Base-by-base conservation (phyloP, 2,113 vertebrate species). In the Phaethornis superciliosus region DNA sequence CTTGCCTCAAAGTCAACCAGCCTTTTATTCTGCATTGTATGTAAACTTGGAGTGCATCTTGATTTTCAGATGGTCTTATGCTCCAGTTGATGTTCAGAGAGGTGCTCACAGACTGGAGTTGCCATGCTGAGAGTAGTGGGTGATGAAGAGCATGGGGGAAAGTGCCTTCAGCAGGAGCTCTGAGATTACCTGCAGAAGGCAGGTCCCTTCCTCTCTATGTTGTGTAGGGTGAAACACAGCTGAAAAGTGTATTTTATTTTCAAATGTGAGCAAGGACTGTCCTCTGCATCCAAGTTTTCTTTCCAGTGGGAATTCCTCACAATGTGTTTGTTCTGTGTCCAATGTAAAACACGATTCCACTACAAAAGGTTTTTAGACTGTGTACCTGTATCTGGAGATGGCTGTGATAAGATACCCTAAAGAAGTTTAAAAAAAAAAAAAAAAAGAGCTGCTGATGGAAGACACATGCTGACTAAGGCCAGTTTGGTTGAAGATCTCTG, bases 401-500 rank as follows among this genome's bases (percentile, higher is more conserved):
- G 47, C 80, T 72, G 27, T 55, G 49, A 68, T 75, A 47, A 35
- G 33, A 74, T 24, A 54, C 9, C 9, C 37, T 56, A 23, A 49
- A 49, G 22, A 49, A 49, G 49, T 23, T 40, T 40, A 40, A 40
- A 40, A 11, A 40, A 49, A 55, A 42, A 85, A 79, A 51, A 21
- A 30, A 58, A 16, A 18, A 37, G 10, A 17, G 68, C 63, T 63
- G 12, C 54, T 79, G 79, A 71, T 86, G 55, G 75, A 89, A 68
- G 56, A 77, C 49, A 87, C 47, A n/a, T 75, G 58, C 80, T 86
- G 83, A 84, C 78, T 92, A 74, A 90, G 75, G 67, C 85, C 78
- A 30, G 30, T 47, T 27, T 83, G 86, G 54, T 37, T 81, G 69
- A 81, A 80, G 63, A 63, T 84, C 22, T 83, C 15, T 87, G 2